phyloP scores from a whole-genome alignment of 2,888 invertebrate species.

The Pheosia tremula region DNA sequence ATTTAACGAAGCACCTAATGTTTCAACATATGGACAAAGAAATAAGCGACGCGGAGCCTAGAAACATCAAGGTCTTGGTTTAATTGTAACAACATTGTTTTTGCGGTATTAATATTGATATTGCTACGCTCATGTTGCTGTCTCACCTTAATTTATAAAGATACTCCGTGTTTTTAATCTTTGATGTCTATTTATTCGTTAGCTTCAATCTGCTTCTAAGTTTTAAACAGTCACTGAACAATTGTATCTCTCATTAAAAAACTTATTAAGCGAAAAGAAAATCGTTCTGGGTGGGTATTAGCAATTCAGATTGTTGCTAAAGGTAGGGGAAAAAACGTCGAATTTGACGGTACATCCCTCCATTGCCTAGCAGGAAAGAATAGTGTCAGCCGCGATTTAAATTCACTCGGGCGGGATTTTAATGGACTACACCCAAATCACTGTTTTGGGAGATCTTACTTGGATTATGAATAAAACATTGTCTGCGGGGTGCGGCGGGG shows the following conservation, averaged over 20 bases:
- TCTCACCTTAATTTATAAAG: not conserved
- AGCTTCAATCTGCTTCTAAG: not conserved
- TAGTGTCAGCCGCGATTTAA: slow-evolving; percentile 53
- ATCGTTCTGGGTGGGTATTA: slow-evolving; percentile 23
- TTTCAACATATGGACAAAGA: slow-evolving; percentile 31
- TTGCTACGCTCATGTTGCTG: not conserved
- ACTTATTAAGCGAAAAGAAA: not conserved
- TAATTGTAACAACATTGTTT: not conserved
- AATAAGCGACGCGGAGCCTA: not conserved
- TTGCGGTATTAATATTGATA: not conserved
- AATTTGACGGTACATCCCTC: slow-evolving; percentile 23
- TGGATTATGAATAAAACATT: slow-evolving; percentile 76
- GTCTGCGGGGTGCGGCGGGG: slow-evolving; percentile 17
- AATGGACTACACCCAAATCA: slow-evolving; percentile 69
- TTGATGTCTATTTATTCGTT: not conserved
- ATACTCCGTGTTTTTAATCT: not conserved
- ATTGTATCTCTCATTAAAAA: not conserved
- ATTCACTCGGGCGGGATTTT: slow-evolving; percentile 61
- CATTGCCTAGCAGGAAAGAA: slow-evolving; percentile 22
- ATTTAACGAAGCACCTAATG: slow-evolving; percentile 50
- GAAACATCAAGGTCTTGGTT: too few relatives aligned
- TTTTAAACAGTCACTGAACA: not conserved
- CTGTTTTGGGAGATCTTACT: slow-evolving; percentile 68
- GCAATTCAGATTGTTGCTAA: slow-evolving; percentile 38
- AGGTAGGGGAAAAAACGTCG: slow-evolving; percentile 14